Base-by-base conservation (phyloP, 2,113 vertebrate species). In the Formicarius rufipectus region DNA sequence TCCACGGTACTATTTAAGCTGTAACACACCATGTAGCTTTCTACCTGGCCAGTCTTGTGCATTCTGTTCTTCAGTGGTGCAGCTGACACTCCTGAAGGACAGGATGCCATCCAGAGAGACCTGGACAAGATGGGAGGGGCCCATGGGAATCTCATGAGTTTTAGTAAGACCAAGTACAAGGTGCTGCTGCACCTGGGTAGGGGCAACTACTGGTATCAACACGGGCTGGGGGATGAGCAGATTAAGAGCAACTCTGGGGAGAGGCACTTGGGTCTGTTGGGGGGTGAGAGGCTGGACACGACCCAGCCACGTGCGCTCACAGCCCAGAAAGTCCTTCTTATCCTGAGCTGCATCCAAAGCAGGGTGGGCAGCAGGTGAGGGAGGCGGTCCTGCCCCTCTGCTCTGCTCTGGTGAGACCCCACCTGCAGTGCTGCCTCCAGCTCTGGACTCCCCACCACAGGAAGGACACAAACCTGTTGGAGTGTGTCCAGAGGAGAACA, bases 11-110 rank as follows among this genome's bases (percentile, higher is more conserved):
- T 53, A 53, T 30, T 62, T n/a, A 47, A 80, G 35, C 62, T 89
- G 28, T 55, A 30, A 76, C 8, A 31, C 1, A 50, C 22, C 56
- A 12, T 0, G 0, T 0, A 47, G 22, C 58, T 40, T 31, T 55
- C 87, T 91, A 37, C 73, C 58, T 5, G 19, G 24, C 16, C 77
- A 58, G 62, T 17, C 73, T 35, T 49, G 30, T 28, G 42, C 10
- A 20, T 24, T 25, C 31, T 37, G 8, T 20, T 52, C 52, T 56
- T 25, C 49, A n/a, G 75, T 22, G 58, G 0, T 27, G 42, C 35
- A 49, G 35, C 8, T 64, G 66, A 17, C 49, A 3, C 25, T 35
- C 66, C 66, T 72, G 49, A 64, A 64, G 66, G 56, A n/a, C 0
- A 0, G n/a, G 24, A 4, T 24, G 47, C 5, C 40, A 62, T 5